Percentiles rank a stretch among this genome's conserved stretches.
These are phyloP conservation scores for Tychaedon coryphoeus DNA, from an alignment of 2,113 vertebrate genomes.

Conservation along the genomic window DNA sequence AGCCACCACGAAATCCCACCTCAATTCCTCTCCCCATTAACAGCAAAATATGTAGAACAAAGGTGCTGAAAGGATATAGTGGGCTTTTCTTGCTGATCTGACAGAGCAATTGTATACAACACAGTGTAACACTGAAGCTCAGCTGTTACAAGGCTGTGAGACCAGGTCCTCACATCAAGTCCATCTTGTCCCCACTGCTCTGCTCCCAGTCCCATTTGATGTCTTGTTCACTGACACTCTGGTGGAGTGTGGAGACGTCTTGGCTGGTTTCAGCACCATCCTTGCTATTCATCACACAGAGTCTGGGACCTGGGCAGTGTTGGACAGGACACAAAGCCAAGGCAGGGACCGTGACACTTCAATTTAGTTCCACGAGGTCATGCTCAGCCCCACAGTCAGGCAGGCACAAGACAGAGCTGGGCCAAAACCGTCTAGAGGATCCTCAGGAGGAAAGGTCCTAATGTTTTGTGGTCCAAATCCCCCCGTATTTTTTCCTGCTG, in stretches of 20 bases:
- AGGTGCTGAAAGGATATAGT: not conserved
- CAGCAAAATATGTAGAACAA: not conserved
- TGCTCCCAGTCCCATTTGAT: not conserved
- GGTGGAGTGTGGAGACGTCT: not conserved
- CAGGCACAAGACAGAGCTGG: not conserved
- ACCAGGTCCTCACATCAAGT: accelerated
- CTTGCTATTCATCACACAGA: not conserved
- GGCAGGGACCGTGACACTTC: not conserved
- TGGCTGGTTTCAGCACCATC: not conserved
- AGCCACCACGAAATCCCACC: not conserved
- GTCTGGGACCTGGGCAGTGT: not conserved
- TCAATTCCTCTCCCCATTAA: not conserved
- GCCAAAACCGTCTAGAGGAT: not conserved
- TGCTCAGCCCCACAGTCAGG: not conserved
- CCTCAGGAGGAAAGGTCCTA: not conserved
- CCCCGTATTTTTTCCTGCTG: accelerated
- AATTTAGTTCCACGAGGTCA: not conserved
- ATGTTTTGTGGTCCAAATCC: not conserved
- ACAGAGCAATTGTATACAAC: not conserved
- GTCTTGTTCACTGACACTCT: accelerated
- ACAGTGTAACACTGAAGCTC: not conserved
- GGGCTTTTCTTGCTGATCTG: not conserved
- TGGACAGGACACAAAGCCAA: not conserved
- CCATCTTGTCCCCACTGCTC: not conserved
- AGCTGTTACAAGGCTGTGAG: not conserved